These are phyloP conservation scores for Schmidtea mediterranea DNA, from an alignment of 1,140 invertebrate genomes.

Conservation along the genomic window DNA sequence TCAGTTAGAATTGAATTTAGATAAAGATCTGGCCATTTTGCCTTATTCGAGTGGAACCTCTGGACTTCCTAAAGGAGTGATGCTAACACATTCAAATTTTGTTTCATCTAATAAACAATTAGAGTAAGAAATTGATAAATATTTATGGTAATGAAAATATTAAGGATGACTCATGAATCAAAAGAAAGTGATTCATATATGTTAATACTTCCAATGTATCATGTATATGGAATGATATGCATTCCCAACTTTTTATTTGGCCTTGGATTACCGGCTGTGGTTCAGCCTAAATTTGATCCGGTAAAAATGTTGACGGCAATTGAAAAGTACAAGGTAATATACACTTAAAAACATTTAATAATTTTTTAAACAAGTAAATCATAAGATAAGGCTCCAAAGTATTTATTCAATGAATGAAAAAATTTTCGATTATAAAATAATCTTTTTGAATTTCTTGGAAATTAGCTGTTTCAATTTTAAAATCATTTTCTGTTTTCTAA, in stretches of 20 bases:
- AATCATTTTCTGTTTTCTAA: too few species aligned
- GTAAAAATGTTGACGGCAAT: not conserved
- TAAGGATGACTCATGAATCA: not conserved
- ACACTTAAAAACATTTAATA: too few species aligned
- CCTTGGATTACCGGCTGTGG: not conserved
- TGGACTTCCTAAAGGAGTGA: conserved; percentile 18
- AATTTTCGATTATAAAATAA: too few species aligned
- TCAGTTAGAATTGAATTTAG: too few species aligned
- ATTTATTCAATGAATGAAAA: too few species aligned
- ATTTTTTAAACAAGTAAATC: too few species aligned
- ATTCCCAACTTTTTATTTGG: conserved; percentile 11
- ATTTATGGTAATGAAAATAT: not conserved
- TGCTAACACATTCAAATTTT: conserved; percentile 18
- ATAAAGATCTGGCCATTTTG: conserved; percentile 11
- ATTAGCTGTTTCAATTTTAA: too few species aligned
- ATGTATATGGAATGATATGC: conserved; percentile 45
- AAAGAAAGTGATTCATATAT: conserved; percentile 26
- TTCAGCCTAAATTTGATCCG: not conserved
- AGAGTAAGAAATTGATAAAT: not conserved
- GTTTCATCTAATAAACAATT: not conserved
- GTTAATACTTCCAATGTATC: conserved; percentile 49
- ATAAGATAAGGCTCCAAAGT: too few species aligned
- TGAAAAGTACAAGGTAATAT: not conserved
- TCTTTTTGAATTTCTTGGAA: too few species aligned
- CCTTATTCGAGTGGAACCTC: conserved; percentile 25